Base-by-base conservation (phyloP, 2,888 invertebrate genomes). In the Cabera pusaria region DNA sequence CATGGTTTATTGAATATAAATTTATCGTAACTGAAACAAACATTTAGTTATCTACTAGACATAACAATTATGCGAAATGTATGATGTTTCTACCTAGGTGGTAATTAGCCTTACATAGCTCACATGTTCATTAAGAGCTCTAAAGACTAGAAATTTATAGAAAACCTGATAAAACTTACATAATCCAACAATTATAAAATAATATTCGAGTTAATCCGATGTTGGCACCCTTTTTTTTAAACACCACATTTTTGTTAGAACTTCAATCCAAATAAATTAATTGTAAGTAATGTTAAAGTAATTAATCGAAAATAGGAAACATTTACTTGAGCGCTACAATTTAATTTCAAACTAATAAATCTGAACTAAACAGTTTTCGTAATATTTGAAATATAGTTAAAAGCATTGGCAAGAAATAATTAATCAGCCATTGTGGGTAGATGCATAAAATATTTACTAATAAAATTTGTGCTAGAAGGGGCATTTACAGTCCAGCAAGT, bases 281-380 rank as follows among this genome's bases (percentile, higher is more conserved):
- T 12, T 28, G 19, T 17, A 35, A 34, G 28, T 10, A n/a, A 21
- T 24, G 31, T 34, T 18, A 35, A 10, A 42, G 6, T 23, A 43
- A n/a, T n/a, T n/a, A n/a, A n/a, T n/a, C n/a, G n/a, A n/a, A 58
- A 64, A 71, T 77, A 79, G 80, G 80, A 77, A 76, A 78, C 72
- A 48, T 56, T 52, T 47, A 42, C 44, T 46, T 79, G 79, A 77
- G 78, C 78, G 59, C 56, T 64, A 63, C 36, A 4, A 4, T 20
- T 4, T 14, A 3, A 14, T 14, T 20, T 21, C 5, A 19, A 14
- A 29, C 11, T 4, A 2, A 17, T 28, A 20, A 19, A 20, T 25
- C 27, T 26, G 8, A 17, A 31, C 32, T 32, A 39, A 14, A 14
- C 14, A 14, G 14, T 6, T 8, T n/a, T 3, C 20, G 14, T 16